Conservation (phyloP, 2,797 vertebrate species). For the Micrastur ruficollis region DNA sequence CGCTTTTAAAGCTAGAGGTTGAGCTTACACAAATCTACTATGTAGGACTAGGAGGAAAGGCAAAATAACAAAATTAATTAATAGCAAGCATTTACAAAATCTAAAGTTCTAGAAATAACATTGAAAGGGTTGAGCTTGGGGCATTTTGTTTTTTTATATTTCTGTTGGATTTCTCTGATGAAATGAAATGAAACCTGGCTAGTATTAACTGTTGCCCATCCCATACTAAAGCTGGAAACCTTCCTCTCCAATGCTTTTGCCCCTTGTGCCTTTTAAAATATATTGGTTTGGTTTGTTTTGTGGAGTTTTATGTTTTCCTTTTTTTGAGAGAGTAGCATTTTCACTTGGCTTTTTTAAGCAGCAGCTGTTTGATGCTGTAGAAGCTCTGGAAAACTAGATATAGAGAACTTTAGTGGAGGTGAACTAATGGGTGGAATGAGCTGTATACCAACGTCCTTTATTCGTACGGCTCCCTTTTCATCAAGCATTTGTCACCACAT, state of each 20-base stretch:
- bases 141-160: background rate
- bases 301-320: background rate
- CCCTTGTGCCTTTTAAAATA: background rate
- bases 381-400: background rate
- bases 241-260: background rate
- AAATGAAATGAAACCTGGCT: background rate
- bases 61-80: background rate
- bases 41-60: background rate
- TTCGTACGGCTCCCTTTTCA: background rate
- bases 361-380: background rate
- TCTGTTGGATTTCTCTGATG: background rate
- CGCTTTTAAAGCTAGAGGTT: background rate
- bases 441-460: background rate
- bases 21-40: background rate
- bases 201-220: background rate
- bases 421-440: background rate
- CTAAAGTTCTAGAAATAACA: background rate
- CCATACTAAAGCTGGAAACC: background rate
- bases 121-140: background rate
- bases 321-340: background rate
- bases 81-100: background rate
- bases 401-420: background rate
- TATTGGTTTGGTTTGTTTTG: background rate
- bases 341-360: background rate
- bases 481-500: background rate